Percentiles rank a stretch among this genome's conserved stretches.
Evolutionary conservation across 2,888 invertebrate genomes (phyloP).

Genomic region (Bimastos eiseni): DNA sequence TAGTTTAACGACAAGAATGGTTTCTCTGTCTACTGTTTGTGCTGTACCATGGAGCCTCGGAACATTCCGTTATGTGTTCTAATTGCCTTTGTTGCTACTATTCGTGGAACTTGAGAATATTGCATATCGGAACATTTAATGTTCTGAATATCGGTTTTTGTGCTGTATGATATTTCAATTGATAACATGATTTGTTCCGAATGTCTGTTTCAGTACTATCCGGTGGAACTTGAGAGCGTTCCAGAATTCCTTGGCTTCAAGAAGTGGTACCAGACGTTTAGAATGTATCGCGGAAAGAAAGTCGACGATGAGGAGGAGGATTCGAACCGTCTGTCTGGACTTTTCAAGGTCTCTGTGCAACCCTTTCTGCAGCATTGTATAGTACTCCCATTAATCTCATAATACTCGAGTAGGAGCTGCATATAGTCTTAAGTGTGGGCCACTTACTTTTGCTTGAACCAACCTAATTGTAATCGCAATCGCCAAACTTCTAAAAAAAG

Average conservation of each 20-base stretch:
- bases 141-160: slow-evolving; percentile 30
- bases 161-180: slow-evolving; percentile 34
- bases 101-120: slow-evolving; percentile 45
- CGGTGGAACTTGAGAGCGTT: slow-evolving; percentile 42
- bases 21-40: no score
- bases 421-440: no score
- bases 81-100: slow-evolving; percentile 40
- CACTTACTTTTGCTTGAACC: no score
- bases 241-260: slow-evolving; percentile 42
- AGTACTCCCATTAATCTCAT: no score
- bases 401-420: no score
- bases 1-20: no score
- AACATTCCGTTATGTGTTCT: background rate
- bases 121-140: background rate
- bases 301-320: slow-evolving; percentile 48
- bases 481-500: no score
- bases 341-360: slow-evolving; percentile 45
- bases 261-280: slow-evolving; percentile 44
- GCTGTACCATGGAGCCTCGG: no score
- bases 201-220: slow-evolving; percentile 40
- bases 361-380: background rate
- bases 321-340: slow-evolving; percentile 39
- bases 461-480: no score
- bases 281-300: slow-evolving; percentile 46
- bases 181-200: background rate